Percentiles rank a stretch among this genome's conserved stretches.
phyloP scores from a whole-genome alignment of 2,113 vertebrate genomes.

The Ptychochromis oligacanthus region DNA sequence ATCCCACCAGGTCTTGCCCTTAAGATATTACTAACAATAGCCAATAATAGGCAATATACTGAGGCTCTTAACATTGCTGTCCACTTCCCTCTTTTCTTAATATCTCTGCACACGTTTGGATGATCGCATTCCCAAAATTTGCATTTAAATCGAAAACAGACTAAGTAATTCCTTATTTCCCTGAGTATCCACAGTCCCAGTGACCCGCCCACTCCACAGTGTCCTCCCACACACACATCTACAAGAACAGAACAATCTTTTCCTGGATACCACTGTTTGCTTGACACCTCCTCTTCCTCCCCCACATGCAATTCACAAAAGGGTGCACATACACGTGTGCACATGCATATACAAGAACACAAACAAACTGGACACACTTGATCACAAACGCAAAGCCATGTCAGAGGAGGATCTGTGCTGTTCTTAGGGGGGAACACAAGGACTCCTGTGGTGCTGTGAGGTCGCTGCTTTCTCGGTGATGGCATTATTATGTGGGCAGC shows the following conservation, averaged over 20 bases:
- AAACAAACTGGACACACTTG: conserved; percentile 16
- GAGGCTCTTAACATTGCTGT: conserved; percentile 26
- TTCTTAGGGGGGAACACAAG: conserved; percentile 37
- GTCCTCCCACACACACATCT: conserved; percentile 69
- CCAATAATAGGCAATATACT: conserved; percentile 33
- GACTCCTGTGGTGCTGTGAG: conserved; percentile 37
- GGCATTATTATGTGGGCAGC: conserved; percentile 44
- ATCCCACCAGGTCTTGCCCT: conserved; percentile 37
- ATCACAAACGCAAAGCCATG: conserved; percentile 23
- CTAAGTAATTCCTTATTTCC: conserved; percentile 74
- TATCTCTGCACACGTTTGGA: conserved; percentile 25
- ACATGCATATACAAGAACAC: conserved; percentile 32
- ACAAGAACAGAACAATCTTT: conserved; percentile 66
- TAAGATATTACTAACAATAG: conserved; percentile 33
- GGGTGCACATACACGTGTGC: conserved; percentile 35
- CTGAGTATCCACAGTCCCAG: conserved; percentile 64
- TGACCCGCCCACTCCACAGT: conserved; percentile 64
- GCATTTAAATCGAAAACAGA: conserved; percentile 80
- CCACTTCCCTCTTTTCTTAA: background rate
- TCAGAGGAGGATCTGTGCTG: conserved; percentile 21
- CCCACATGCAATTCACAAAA: conserved; percentile 49
- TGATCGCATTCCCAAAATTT: conserved; percentile 69
- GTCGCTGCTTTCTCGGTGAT: conserved; percentile 46
- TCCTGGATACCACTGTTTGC: conserved; percentile 59
- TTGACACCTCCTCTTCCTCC: conserved; percentile 60